phyloP scores from a whole-genome alignment of 2,888 invertebrate species.

The Drosophila limbata region DNA sequence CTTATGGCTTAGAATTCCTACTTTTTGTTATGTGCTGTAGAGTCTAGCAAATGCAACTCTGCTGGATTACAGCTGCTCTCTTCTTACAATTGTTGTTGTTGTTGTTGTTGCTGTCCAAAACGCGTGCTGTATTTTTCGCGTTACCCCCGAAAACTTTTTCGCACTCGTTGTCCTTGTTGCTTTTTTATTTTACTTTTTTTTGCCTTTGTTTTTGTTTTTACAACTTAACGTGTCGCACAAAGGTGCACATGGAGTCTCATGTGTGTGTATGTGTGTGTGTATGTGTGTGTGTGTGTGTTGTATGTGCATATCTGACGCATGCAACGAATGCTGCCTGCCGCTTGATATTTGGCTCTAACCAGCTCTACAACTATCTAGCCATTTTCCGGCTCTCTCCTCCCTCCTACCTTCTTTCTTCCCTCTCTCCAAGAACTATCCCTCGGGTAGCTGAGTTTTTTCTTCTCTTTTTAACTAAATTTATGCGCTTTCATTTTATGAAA shows the following conservation, averaged over 20 bases:
- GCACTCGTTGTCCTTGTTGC: slow-evolving; percentile 47
- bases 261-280: slow-evolving; percentile 18
- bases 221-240: slow-evolving; percentile 76
- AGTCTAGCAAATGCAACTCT: slow-evolving; percentile 17
- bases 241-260: slow-evolving; percentile 61
- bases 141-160: slow-evolving; percentile 57
- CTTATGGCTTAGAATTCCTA: not conserved
- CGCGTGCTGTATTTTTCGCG: slow-evolving; percentile 43
- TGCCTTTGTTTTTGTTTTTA: slow-evolving; percentile 50
- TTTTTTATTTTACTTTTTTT: slow-evolving; percentile 26
- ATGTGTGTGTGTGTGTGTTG: slow-evolving; percentile 29
- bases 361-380: slow-evolving; percentile 47
- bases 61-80: slow-evolving; percentile 11
- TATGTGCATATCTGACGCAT: slow-evolving; percentile 63
- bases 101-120: slow-evolving; percentile 47
- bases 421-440: slow-evolving; percentile 7
- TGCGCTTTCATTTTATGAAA: slow-evolving; percentile 83
- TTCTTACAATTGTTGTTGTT: slow-evolving; percentile 14
- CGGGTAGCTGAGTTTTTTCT: slow-evolving; percentile 3
- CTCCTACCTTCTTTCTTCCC: not conserved
- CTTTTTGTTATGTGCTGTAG: slow-evolving; percentile 2
- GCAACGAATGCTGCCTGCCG: slow-evolving; percentile 55
- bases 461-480: slow-evolving; percentile 74
- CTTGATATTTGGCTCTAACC: slow-evolving; percentile 70
- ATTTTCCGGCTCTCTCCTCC: slow-evolving; percentile 9